A percentile compares a stretch with the other conserved stretches of the same genome.
Evolutionary conservation across 2,113 vertebrate species (phyloP).

Genomic region (Crocuta crocuta): DNA sequence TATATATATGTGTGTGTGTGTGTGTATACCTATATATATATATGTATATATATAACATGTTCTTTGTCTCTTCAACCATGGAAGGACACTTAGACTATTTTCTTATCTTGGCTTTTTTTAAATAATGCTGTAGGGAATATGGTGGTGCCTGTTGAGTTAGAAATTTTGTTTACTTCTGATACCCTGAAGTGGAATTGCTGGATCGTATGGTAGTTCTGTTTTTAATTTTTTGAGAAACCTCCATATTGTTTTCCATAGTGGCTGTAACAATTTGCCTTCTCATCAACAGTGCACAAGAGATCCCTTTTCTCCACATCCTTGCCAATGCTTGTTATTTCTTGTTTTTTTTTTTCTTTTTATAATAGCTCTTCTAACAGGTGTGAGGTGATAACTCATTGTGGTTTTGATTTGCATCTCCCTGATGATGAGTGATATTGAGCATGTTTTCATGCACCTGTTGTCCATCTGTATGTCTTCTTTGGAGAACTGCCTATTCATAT

Average conservation of each 20-base stretch:
- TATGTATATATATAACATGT: background rate
- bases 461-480: background rate
- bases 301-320: background rate
- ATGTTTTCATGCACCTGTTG: background rate
- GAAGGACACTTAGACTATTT: background rate
- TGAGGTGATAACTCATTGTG: background rate
- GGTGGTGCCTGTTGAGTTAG: background rate
- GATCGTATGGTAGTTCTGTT: background rate
- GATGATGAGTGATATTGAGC: background rate
- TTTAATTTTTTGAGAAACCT: background rate
- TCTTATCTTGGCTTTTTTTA: background rate
- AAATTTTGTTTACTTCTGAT: background rate
- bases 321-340: background rate
- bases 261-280: background rate
- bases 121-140: background rate
- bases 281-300: background rate
- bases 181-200: background rate
- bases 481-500: background rate
- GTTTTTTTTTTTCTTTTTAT: background rate
- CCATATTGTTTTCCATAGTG: background rate
- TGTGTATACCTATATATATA: no score
- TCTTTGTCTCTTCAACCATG: background rate
- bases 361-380: background rate
- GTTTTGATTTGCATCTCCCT: background rate
- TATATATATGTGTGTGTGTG: no score